Evolutionary conservation across 35 echinoderm and acorn worm species (phyloP).

Genomic region (Acanthaster planci): DNA sequence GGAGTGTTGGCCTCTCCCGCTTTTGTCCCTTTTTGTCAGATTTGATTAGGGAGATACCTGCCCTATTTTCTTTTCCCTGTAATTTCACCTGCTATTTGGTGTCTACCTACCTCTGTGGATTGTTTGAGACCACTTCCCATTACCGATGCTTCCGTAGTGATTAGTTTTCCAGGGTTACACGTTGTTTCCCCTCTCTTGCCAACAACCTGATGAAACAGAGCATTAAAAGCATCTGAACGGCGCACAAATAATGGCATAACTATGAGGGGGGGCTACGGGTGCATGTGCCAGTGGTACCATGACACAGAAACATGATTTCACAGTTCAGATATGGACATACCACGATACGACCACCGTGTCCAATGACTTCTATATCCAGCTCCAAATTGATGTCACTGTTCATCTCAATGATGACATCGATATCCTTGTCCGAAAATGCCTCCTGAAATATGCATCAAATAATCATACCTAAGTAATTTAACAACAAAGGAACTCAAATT

Average conservation of each 20-base stretch:
- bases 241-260: too few relatives aligned
- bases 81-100: background rate
- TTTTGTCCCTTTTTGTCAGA: too few relatives aligned
- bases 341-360: constrained; percentile 58
- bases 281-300: too few relatives aligned
- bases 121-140: constrained; percentile 31
- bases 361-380: constrained; percentile 58
- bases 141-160: constrained; percentile 27
- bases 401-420: constrained; percentile 63
- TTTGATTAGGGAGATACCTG: too few relatives aligned
- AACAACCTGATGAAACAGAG: constrained; percentile 29
- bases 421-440: constrained; percentile 35
- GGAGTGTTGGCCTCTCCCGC: too few relatives aligned
- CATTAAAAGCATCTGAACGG: too few relatives aligned
- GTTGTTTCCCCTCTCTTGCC: constrained; percentile 33
- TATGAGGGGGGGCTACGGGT: too few relatives aligned
- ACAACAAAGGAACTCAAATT: too few relatives aligned
- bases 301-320: background rate
- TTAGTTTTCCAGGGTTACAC: constrained; percentile 14
- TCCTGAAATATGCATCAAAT: constrained; percentile 26
- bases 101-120: background rate
- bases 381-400: constrained; percentile 55
- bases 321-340: constrained; percentile 17
- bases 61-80: too few relatives aligned
- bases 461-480: background rate